Conservation (phyloP, 2,113 vertebrate species). For the Desmodus rotundus region DNA sequence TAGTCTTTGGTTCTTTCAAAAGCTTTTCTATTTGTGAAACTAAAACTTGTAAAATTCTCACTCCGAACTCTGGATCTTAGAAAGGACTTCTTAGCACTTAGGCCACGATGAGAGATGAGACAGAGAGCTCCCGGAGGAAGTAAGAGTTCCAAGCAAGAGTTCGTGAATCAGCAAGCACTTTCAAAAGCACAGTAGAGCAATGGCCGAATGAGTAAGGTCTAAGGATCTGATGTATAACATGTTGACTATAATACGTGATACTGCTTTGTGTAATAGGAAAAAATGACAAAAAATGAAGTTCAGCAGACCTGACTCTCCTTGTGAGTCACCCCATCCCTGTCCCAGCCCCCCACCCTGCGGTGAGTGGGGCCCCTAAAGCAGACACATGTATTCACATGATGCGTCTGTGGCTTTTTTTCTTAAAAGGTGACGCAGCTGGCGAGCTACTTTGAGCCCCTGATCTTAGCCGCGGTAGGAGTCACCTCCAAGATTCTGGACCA, state of each 20-base stretch:
- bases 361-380: neutral
- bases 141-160: neutral
- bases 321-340: neutral
- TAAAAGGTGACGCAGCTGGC: constrained; percentile 94
- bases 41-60: neutral
- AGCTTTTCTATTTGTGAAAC: neutral
- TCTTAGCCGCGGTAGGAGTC: constrained; percentile 92
- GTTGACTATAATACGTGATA: neutral
- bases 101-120: neutral
- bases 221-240: neutral
- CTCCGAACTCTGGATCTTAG: neutral
- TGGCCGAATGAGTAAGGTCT: neutral
- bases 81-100: neutral
- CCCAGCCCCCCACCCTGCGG: neutral
- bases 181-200: neutral
- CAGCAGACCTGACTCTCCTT: neutral
- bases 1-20: neutral
- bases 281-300: neutral
- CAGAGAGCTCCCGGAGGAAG: neutral
- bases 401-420: neutral
- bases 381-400: neutral
- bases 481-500: constrained; percentile 94
- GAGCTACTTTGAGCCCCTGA: constrained; percentile 95
- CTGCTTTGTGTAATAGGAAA: neutral
- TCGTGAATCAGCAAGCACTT: neutral